Percentiles rank a stretch among this genome's conserved stretches.
Evolutionary conservation across 2,797 vertebrate genomes (phyloP).

Genomic region (Malacoctenus gilli): DNA sequence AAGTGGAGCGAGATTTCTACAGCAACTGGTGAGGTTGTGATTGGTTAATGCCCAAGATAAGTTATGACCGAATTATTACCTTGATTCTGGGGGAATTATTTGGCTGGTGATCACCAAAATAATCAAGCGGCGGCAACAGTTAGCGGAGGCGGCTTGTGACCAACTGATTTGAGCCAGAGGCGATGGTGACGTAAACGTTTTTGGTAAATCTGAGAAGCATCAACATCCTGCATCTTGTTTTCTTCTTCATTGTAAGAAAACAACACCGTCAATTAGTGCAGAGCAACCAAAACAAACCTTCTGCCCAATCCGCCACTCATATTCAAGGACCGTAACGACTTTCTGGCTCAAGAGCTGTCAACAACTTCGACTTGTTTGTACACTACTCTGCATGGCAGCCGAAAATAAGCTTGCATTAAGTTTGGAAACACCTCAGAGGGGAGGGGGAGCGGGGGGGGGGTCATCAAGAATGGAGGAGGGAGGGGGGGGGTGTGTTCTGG

Average conservation of each 20-base stretch:
- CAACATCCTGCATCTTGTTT: not conserved
- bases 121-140: constrained; percentile 19
- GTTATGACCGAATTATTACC: constrained; percentile 13
- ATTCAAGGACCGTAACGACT: not conserved
- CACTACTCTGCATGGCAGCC: constrained; percentile 39
- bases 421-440: constrained; percentile 67
- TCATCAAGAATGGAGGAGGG: constrained; percentile 52
- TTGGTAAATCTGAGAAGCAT: constrained; percentile 1
- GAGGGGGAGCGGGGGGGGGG: constrained; percentile 47
- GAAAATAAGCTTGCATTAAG: constrained; percentile 59
- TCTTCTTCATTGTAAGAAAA: too few species aligned
- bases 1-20: constrained; percentile 33
- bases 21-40: constrained; percentile 45
- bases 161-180: constrained; percentile 22
- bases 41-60: constrained; percentile 50
- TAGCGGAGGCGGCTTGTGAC: constrained; percentile 30
- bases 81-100: constrained; percentile 16
- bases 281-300: constrained; percentile 9
- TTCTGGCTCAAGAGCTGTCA: constrained; percentile 18
- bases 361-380: constrained; percentile 41
- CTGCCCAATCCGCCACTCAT: not conserved
- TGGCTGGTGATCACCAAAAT: constrained; percentile 24
- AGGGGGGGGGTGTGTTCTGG: constrained; percentile 47
- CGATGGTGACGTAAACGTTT: not conserved
- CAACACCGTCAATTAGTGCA: constrained; percentile 2